phyloP scores from a whole-genome alignment of 64 coral and sea anemone genomes.

The Stichodactyla helianthus region DNA sequence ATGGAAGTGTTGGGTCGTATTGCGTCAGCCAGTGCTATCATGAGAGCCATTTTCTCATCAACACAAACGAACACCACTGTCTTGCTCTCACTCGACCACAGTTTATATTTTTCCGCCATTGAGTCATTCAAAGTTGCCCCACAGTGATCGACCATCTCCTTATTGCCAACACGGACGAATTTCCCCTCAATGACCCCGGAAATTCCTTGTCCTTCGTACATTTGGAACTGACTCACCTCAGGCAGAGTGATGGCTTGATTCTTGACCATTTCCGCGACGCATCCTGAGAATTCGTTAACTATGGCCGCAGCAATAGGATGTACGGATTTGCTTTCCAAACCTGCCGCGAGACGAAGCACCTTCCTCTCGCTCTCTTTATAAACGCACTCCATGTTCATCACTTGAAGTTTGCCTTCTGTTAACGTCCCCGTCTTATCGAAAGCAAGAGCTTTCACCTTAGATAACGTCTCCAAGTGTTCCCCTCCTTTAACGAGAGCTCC shows the following conservation, averaged over 20 bases:
- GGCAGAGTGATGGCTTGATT: constrained; percentile 50
- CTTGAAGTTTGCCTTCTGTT: constrained; percentile 85
- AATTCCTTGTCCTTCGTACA: constrained; percentile 87
- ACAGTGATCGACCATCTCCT: constrained; percentile 39
- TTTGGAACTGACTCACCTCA: constrained; percentile 63
- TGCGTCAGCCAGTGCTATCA: constrained; percentile 87
- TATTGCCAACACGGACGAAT: constrained; percentile 70
- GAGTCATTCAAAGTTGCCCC: constrained; percentile 13
- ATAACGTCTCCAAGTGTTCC: constrained; percentile 52
- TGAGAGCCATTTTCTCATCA: constrained; percentile 61
- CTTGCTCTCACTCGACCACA: constrained; percentile 83
- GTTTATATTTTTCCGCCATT: constrained; percentile 53
- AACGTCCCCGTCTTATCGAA: constrained; percentile 72
- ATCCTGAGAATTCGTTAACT: constrained; percentile 86
- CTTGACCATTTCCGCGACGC: constrained; percentile 71
- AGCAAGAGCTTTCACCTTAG: constrained; percentile 40
- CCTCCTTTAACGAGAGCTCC: constrained; percentile 67
- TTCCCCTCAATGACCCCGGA: constrained; percentile 71
- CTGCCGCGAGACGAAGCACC: constrained; percentile 72
- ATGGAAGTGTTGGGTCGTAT: constrained; percentile 53
- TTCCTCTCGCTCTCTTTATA: constrained; percentile 71
- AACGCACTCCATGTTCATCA: constrained; percentile 70
- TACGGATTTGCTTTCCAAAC: constrained; percentile 87
- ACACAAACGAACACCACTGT: constrained; percentile 92
- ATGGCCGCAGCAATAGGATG: constrained; percentile 89